phyloP scores from a whole-genome alignment of 2,113 vertebrate species.

The Balaenoptera acutorostrata region DNA sequence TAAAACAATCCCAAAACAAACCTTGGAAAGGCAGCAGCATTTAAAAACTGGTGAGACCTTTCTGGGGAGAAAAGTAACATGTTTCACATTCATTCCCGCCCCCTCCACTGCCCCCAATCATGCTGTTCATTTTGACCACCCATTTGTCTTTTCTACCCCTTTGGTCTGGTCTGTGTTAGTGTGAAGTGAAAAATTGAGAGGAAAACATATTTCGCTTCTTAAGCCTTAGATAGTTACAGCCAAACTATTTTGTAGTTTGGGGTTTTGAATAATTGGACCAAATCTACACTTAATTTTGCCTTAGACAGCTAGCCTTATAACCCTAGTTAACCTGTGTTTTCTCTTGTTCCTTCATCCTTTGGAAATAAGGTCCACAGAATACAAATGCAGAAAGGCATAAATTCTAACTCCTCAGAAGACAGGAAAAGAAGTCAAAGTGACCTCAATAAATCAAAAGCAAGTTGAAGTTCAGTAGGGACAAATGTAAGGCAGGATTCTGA shows the following conservation, averaged over 20 bases:
- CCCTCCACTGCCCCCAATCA: not conserved
- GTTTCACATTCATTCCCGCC: not conserved
- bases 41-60: constrained; percentile 9
- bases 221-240: not conserved
- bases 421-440: constrained; percentile 72
- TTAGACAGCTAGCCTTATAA: constrained; percentile 40
- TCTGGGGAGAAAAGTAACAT: not conserved
- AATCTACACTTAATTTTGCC: constrained; percentile 56
- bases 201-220: constrained; percentile 16
- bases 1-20: constrained; percentile 71
- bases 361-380: constrained; percentile 60
- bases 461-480: constrained; percentile 67
- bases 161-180: not conserved
- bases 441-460: constrained; percentile 74
- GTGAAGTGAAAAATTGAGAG: constrained; percentile 26
- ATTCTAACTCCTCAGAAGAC: constrained; percentile 66
- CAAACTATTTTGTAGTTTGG: not conserved
- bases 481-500: constrained; percentile 39
- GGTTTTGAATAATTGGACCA: constrained; percentile 59
- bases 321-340: constrained; percentile 65
- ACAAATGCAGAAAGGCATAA: constrained; percentile 64
- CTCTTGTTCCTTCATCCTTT: constrained; percentile 52
- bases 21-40: constrained; percentile 41
- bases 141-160: constrained; percentile 29
- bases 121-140: constrained; percentile 8